A percentile compares a stretch with the other conserved stretches of the same genome.
phyloP scores from a whole-genome alignment of 2,888 invertebrate genomes.

The Thecophora atra region DNA sequence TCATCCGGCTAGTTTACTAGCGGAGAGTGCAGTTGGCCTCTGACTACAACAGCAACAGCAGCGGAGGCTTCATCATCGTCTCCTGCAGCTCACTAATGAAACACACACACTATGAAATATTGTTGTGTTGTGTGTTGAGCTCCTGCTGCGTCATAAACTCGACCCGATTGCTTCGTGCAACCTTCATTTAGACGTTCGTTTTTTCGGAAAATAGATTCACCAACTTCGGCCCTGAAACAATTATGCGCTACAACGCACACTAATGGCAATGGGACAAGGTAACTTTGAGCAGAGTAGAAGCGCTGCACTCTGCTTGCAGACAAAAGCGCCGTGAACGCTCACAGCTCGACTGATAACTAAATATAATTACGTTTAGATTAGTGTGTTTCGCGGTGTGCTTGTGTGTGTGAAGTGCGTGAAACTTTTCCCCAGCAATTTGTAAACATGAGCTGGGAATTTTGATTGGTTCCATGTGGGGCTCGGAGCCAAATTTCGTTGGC shows the following conservation, averaged over 20 bases:
- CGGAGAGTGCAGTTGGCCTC: constrained; percentile 7
- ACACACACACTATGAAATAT: not conserved
- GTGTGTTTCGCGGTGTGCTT: not conserved
- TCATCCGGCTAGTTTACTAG: constrained; percentile 46
- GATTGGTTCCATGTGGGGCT: constrained; percentile 26
- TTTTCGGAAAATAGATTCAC: constrained; percentile 24
- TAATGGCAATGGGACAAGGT: constrained; percentile 28
- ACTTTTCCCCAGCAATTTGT: constrained; percentile 33
- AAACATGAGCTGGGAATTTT: constrained; percentile 34
- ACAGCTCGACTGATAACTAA: constrained; percentile 20
- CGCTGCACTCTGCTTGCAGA: not conserved
- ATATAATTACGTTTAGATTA: constrained; percentile 23
- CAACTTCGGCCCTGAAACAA: constrained; percentile 42
- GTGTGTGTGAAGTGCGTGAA: constrained; percentile 19
- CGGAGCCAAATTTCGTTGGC: not conserved
- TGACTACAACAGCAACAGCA: constrained; percentile 12
- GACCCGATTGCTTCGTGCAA: not conserved
- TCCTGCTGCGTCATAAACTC: not conserved
- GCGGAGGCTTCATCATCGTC: no score
- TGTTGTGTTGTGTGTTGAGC: not conserved
- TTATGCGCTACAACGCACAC: constrained; percentile 45
- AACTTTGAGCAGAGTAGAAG: not conserved
- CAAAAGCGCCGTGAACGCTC: not conserved
- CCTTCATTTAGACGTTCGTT: no score
- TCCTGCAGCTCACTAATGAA: not conserved